Base-by-base conservation (phyloP, 2,888 invertebrate genomes). In the Crossocerus cetratus region DNA sequence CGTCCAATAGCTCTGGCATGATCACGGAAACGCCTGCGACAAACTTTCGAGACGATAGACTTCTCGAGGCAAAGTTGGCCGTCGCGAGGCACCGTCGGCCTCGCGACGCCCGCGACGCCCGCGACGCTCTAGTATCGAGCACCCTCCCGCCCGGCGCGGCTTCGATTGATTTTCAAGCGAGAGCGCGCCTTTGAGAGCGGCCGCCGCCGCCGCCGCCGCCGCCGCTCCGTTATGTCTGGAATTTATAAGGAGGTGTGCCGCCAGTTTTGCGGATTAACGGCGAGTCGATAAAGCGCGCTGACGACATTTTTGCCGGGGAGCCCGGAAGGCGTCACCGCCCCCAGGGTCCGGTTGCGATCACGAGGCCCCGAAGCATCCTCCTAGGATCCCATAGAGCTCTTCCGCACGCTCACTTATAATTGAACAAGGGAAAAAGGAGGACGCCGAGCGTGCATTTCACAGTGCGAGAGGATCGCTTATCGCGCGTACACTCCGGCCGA, bases 41-140 rank as follows among this genome's bases (percentile, higher is more conserved):
- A 57, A 72, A 72, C 72, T 68, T 72, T 61, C 68, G 68, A 72
- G 72, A 68, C 68, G 57, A 49, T 64, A 65, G 59, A 11, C 65
- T n/a, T 49, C 23, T 57, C 22, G 20, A 21, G 54, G n/a, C n/a
- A 62, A 73, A 69, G 20, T 69, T 69, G 18, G 2, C 18, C 22
- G 60, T 16, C 42, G 60, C 14, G 49, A 53, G 57, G 16, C 49
- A 14, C 5, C 4, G 32, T 32, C 32, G 32, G 32, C 32, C 32
- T 32, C 32, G 32, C 2, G 4, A 4, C 5, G 32, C 11, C 32
- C 32, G 32, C 11, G 5, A 11, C 32, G 8, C 8, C 5, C 8
- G 11, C 32, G 5, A 32, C 49, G 5, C 14, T 49, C 53, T 22
- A 23, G 57, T 21, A n/a, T 49, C 59, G 55, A 53, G 13, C 22